Evolutionary conservation across 2,113 vertebrate species (phyloP).

Genomic region (Laticauda laticaudata): DNA sequence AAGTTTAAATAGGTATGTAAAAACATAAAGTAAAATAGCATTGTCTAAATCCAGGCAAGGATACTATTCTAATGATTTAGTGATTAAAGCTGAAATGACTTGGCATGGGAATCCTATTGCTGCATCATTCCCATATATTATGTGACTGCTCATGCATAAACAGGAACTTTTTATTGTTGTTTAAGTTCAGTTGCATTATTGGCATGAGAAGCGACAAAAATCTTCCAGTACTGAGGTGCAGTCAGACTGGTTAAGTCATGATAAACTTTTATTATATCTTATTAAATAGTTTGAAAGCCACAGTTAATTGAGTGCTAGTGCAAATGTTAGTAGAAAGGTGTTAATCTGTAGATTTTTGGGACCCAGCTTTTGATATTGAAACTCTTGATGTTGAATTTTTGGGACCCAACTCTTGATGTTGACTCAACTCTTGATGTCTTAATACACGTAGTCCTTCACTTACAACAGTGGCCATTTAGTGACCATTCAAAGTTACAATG

Average conservation of each 20-base stretch:
- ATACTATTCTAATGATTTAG: neutral
- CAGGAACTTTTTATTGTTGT: neutral
- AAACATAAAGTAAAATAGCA: neutral
- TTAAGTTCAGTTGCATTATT: conserved; percentile 6
- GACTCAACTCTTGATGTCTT: neutral
- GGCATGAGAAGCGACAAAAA: conserved; percentile 26
- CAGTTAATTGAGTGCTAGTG: neutral
- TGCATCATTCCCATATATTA: conserved; percentile 21
- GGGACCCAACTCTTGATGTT: neutral
- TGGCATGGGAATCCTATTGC: conserved; percentile 15
- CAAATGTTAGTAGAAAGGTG: neutral
- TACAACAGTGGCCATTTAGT: neutral
- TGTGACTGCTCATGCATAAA: neutral
- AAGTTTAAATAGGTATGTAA: neutral
- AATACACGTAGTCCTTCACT: neutral
- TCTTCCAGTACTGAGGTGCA: neutral
- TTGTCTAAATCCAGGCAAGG: neutral
- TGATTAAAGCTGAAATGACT: neutral
- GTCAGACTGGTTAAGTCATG: conserved; percentile 26
- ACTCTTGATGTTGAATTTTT: neutral
- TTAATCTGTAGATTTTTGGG: neutral
- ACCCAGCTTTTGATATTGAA: too few species aligned
- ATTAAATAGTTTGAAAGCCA: neutral
- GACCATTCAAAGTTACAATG: neutral
- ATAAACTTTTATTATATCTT: neutral